Evolutionary conservation across 2,797 vertebrate genomes (phyloP).

Genomic region (Lepidocolaptes lacrymiger): DNA sequence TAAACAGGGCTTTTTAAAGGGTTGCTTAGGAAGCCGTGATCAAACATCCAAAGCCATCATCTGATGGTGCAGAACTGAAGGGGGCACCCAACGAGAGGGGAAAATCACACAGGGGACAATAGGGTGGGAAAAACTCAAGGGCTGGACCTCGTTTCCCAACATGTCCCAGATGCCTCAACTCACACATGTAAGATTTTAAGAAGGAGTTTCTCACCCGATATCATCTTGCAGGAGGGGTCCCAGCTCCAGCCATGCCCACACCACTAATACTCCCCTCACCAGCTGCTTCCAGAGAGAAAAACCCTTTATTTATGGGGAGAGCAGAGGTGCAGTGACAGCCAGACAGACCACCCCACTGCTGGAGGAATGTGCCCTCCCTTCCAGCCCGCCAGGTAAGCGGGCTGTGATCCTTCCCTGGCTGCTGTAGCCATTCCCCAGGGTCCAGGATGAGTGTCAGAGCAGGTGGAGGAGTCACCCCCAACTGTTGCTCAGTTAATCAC

Average conservation of each 20-base stretch:
- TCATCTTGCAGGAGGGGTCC: not conserved
- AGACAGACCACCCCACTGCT: accelerated
- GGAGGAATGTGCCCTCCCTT: not conserved
- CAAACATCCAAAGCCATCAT: not conserved
- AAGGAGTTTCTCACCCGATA: not conserved
- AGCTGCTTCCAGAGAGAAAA: not conserved
- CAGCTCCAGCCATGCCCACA: not conserved
- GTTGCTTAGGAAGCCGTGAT: not conserved
- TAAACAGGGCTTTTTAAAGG: constrained; percentile 27
- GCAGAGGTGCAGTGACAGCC: not conserved
- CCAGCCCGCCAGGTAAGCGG: accelerated
- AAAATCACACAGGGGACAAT: accelerated
- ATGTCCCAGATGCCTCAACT: accelerated
- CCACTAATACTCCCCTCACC: not conserved
- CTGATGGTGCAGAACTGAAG: not conserved
- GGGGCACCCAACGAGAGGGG: not conserved
- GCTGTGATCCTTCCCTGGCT: not conserved
- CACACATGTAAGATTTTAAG: not conserved
- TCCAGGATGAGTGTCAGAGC: not conserved
- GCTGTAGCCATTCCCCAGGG: accelerated
- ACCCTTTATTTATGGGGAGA: not conserved
- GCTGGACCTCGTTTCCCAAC: not conserved
- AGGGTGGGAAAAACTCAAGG: not conserved
- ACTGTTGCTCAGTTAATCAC: constrained; percentile 6
- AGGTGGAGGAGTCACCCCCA: not conserved